These are phyloP conservation scores for Drosophila tristis DNA, from an alignment of 1,140 invertebrate genomes.

Conservation along the genomic window DNA sequence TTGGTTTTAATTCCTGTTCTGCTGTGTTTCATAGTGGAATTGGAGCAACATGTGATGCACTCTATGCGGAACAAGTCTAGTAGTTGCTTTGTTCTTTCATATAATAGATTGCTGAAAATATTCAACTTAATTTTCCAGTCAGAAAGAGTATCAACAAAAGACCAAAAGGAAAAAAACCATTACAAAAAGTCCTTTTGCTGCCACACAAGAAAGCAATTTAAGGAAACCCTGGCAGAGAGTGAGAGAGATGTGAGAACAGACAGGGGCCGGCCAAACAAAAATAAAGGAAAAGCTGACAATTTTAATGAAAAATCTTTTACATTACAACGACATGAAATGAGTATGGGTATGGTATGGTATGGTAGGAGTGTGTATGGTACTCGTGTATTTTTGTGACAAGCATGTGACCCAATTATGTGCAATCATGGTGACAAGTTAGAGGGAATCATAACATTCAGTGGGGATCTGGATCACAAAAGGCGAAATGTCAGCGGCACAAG, in stretches of 20 bases:
- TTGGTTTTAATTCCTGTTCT: no score
- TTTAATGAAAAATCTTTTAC: slow-evolving; percentile 76
- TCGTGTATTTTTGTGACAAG: slow-evolving; percentile 66
- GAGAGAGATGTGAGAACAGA: slow-evolving; percentile 1
- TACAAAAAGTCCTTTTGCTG: slow-evolving; percentile 43
- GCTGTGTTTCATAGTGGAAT: no score
- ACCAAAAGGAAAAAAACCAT: slow-evolving; percentile 15
- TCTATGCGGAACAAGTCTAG: no score
- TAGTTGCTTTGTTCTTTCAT: no score
- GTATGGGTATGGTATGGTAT: neutral
- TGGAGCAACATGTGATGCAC: no score
- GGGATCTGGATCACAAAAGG: slow-evolving; percentile 56
- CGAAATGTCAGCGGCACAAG: slow-evolving; percentile 73
- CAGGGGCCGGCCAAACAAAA: neutral
- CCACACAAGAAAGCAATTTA: slow-evolving; percentile 68
- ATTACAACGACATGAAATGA: slow-evolving; percentile 23
- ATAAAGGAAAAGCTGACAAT: slow-evolving; percentile 62
- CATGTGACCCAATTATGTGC: slow-evolving; percentile 79
- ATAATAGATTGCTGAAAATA: neutral
- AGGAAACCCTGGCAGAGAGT: slow-evolving; percentile 28
- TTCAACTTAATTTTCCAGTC: no score
- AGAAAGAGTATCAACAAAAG: slow-evolving; percentile 30
- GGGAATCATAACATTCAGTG: slow-evolving; percentile 62
- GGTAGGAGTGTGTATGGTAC: no score
- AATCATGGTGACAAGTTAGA: slow-evolving; percentile 63